These are phyloP conservation scores for Oscheius onirici DNA, from an alignment of 2,888 invertebrate species.

Conservation along the genomic window DNA sequence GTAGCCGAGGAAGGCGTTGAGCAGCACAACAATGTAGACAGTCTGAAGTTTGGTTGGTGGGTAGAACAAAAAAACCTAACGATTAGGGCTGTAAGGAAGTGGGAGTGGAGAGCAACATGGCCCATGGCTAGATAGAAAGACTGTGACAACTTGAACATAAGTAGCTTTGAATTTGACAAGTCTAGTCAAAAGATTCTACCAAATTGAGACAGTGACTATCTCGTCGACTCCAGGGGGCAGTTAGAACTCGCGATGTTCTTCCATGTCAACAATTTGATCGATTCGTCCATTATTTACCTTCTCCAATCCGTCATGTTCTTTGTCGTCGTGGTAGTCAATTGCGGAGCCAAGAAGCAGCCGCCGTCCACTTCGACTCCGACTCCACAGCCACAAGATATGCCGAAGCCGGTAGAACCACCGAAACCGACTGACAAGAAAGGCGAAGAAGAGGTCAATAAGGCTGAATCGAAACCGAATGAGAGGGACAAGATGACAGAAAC, in stretches of 20 bases:
- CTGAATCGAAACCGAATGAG: too few relatives aligned
- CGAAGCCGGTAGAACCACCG: too few relatives aligned
- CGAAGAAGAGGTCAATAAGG: too few relatives aligned
- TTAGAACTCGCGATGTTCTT: too few relatives aligned
- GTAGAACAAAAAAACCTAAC: background rate
- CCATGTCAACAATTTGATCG: background rate
- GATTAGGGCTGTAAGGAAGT: background rate
- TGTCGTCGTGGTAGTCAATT: background rate
- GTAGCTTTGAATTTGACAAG: constrained; percentile 10
- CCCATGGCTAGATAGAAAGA: constrained; percentile 4
- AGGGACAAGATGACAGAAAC: background rate
- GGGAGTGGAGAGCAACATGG: constrained; percentile 9
- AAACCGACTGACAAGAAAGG: too few relatives aligned
- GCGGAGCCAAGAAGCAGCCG: background rate
- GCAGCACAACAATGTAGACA: background rate
- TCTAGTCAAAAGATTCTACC: constrained; percentile 24
- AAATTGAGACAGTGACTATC: background rate
- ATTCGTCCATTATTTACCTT: background rate
- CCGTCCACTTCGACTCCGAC: background rate
- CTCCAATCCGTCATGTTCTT: background rate
- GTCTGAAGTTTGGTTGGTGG: background rate
- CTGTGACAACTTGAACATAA: constrained; percentile 17
- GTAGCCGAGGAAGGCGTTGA: constrained; percentile 5
- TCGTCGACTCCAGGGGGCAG: too few relatives aligned
- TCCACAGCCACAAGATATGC: too few relatives aligned